Evolutionary conservation across 2,888 invertebrate species (phyloP).

Genomic region (Patella caerulea): DNA sequence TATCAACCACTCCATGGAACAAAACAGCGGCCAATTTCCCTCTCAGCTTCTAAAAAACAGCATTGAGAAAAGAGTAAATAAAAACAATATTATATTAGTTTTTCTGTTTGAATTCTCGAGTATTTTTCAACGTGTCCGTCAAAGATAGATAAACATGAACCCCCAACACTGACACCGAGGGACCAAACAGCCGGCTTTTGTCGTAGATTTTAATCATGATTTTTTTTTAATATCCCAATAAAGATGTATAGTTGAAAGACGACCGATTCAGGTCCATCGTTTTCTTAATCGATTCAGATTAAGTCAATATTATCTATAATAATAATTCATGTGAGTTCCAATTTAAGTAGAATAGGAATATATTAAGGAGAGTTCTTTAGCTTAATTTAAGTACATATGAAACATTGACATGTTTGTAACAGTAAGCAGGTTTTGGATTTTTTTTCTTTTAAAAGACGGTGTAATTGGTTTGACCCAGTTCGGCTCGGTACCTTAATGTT

Average conservation of each 20-base stretch:
- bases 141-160: neutral
- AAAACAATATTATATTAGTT: constrained; percentile 6
- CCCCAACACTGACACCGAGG: neutral
- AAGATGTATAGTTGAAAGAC: neutral
- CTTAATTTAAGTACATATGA: no score
- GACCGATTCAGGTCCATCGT: neutral
- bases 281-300: neutral
- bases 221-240: neutral
- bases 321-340: constrained; percentile 6
- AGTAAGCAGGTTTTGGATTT: no score
- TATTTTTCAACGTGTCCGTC: constrained; percentile 4
- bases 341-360: neutral
- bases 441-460: no score
- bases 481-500: no score
- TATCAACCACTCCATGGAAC: neutral
- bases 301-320: neutral
- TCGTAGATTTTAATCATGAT: neutral
- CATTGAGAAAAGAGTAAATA: neutral
- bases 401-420: no score
- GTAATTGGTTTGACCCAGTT: no score
- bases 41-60: neutral
- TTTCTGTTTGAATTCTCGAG: neutral
- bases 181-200: neutral
- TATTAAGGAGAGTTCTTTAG: no score
- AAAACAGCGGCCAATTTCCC: neutral